phyloP scores from a whole-genome alignment of 2,888 invertebrate species.

The Amiota minor region DNA sequence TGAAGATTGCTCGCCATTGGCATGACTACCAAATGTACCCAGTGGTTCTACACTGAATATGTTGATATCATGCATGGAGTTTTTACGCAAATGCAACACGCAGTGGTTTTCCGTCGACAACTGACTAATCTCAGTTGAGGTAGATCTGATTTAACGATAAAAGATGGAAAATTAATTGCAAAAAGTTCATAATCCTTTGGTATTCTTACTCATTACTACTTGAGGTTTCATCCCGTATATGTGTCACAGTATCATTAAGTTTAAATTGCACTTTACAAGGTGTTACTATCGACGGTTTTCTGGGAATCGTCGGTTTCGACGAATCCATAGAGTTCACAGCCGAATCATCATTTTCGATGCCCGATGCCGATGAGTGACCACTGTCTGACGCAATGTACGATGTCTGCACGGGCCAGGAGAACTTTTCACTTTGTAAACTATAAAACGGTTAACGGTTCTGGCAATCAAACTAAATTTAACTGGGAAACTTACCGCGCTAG shows the following conservation, averaged over 20 bases:
- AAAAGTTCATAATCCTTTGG: conserved; percentile 9
- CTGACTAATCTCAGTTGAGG: conserved; percentile 69
- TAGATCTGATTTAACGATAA: conserved; percentile 54
- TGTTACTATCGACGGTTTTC: conserved; percentile 53
- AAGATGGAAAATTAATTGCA: conserved; percentile 21
- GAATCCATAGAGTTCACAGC: conserved; percentile 69
- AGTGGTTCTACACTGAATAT: conserved; percentile 76
- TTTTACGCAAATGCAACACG: conserved; percentile 60
- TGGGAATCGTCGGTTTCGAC: conserved; percentile 50
- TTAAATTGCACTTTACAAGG: conserved; percentile 71
- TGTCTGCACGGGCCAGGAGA: conserved; percentile 73
- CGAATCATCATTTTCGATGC: conserved; percentile 71
- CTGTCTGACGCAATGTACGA: conserved; percentile 66
- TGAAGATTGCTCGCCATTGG: conserved; percentile 74
- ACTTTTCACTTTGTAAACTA: conserved; percentile 71
- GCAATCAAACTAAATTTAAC: too few relatives aligned
- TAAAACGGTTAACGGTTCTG: neutral
- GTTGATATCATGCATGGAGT: conserved; percentile 71
- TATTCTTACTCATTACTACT: conserved; percentile 72
- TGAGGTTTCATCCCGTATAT: conserved; percentile 69
- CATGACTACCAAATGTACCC: conserved; percentile 74
- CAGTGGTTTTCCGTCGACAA: conserved; percentile 58
- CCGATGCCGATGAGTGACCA: conserved; percentile 69
- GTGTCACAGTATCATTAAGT: conserved; percentile 66
- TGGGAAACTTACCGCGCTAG: conserved; percentile 70